Conservation (phyloP, 2,797 vertebrate species). For the Limnodromus scolopaceus region DNA sequence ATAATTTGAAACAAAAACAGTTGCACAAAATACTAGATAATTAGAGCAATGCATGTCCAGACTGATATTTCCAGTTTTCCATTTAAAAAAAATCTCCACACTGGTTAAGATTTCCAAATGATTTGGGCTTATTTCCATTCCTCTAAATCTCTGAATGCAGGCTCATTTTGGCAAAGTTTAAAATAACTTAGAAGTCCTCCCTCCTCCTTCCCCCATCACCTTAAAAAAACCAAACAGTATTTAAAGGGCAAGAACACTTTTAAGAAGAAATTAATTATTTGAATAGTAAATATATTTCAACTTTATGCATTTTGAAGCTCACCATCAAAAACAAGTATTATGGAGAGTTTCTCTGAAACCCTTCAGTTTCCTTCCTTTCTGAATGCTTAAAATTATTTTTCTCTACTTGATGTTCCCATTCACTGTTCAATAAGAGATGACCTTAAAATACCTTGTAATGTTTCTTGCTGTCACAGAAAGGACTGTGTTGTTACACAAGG, state of each 20-base stretch:
- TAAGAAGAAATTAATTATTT: constrained; percentile 21
- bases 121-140: constrained; percentile 55
- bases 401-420: not conserved
- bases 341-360: not conserved
- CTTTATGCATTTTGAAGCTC: not conserved
- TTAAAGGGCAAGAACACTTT: constrained; percentile 67
- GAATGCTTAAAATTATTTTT: not conserved
- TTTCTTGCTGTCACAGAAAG: constrained; percentile 1
- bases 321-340: not conserved
- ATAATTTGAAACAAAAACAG: constrained; percentile 28
- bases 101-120: constrained; percentile 1
- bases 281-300: not conserved
- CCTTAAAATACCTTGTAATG: not conserved
- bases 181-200: constrained; percentile 57
- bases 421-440: not conserved
- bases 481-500: not conserved
- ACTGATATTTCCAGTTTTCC: constrained; percentile 13
- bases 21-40: constrained; percentile 12
- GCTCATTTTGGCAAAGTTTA: constrained; percentile 65
- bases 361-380: not conserved
- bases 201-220: constrained; percentile 62
- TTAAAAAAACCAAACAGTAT: constrained; percentile 37
- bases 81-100: not conserved
- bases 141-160: constrained; percentile 38
- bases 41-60: constrained; percentile 29